phyloP scores from a whole-genome alignment of 2,888 invertebrate genomes.

The Euclidia mi region DNA sequence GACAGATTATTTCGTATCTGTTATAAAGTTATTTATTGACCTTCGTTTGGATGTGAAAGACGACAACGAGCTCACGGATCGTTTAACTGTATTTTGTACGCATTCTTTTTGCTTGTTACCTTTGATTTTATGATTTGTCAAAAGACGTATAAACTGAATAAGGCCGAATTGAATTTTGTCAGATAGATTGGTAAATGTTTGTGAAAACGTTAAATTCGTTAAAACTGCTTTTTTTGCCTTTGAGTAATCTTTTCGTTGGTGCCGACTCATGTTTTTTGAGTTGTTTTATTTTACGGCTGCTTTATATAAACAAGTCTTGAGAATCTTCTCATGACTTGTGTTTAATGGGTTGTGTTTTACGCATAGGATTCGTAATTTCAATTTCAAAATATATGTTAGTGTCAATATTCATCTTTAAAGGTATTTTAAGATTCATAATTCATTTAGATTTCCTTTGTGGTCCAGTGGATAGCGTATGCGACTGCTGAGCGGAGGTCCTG shows the following conservation, averaged over 20 bases:
- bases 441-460: too few species aligned
- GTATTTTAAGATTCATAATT: too few species aligned
- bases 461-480: too few species aligned
- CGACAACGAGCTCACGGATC: conserved; percentile 41
- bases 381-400: too few species aligned
- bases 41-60: conserved; percentile 31
- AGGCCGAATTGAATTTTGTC: conserved; percentile 24
- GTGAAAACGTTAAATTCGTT: conserved; percentile 5
- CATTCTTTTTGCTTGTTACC: conserved; percentile 31
- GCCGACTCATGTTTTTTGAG: too few species aligned
- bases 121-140: conserved; percentile 41
- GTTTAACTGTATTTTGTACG: conserved; percentile 37
- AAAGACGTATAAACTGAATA: conserved; percentile 21
- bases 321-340: too few species aligned
- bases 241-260: neutral
- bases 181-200: conserved; percentile 8
- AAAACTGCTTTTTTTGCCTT: conserved; percentile 1
- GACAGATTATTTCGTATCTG: conserved; percentile 12
- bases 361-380: too few species aligned
- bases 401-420: too few species aligned
- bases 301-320: too few species aligned
- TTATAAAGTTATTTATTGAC: conserved; percentile 13
- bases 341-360: too few species aligned
- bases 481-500: too few species aligned
- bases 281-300: too few species aligned